Evolutionary conservation across 2,113 vertebrate species (phyloP).

Genomic region (Mesembrinibis cayennensis): DNA sequence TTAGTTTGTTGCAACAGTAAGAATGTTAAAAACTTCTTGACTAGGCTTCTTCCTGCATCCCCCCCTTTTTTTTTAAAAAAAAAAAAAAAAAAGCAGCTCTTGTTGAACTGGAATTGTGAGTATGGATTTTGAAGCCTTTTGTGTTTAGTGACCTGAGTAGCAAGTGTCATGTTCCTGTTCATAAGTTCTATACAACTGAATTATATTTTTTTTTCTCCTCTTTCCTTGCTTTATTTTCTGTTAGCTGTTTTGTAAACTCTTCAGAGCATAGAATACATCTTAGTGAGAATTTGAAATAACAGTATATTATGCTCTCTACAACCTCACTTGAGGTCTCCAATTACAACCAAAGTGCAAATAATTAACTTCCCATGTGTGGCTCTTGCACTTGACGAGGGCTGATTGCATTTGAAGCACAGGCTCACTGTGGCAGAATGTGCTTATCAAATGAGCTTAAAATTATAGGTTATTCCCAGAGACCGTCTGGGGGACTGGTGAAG

Average conservation of each 20-base stretch:
- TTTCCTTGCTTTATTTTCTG: neutral
- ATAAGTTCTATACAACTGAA: neutral
- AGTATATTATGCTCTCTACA: neutral
- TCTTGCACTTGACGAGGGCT: neutral
- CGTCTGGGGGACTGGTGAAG: neutral
- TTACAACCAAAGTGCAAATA: neutral
- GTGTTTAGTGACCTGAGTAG: neutral
- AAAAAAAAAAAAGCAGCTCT: rapidly evolving
- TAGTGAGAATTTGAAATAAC: neutral
- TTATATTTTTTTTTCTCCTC: neutral
- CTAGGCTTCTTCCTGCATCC: neutral
- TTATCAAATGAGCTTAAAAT: neutral
- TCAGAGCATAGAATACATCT: neutral
- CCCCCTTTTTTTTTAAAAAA: neutral
- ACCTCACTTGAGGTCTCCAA: neutral
- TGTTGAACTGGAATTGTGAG: neutral
- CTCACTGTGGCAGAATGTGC: neutral
- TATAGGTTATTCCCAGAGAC: neutral
- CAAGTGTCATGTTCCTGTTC: neutral
- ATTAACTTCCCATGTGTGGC: neutral
- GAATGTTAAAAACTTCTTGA: neutral
- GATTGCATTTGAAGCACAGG: neutral
- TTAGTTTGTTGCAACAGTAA: neutral
- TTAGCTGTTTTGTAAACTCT: neutral
- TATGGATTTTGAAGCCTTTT: neutral